phyloP scores from a whole-genome alignment of 2,888 invertebrate genomes.

The Lordiphosa andalusiaca region DNA sequence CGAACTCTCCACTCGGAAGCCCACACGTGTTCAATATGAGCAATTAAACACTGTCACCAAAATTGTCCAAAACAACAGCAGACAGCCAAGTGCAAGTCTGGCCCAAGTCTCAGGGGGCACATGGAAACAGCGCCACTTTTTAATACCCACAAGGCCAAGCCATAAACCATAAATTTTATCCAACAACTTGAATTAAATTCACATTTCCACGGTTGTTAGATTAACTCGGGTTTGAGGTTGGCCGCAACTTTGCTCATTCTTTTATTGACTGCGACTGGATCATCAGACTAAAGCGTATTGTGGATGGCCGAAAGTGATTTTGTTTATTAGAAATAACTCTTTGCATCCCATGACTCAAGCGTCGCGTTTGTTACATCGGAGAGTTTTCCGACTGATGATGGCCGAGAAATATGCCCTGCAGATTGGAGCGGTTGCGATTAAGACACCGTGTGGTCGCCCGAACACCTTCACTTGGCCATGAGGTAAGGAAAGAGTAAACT shows the following conservation, averaged over 20 bases:
- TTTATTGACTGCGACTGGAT: constrained; percentile 44
- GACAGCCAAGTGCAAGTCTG: constrained; percentile 32
- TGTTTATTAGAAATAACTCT: constrained; percentile 76
- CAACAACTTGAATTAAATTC: constrained; percentile 67
- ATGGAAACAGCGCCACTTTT: not conserved
- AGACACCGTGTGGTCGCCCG: not conserved
- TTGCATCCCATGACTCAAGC: constrained; percentile 48
- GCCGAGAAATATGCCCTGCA: not conserved
- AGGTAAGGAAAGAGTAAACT: too few relatives aligned
- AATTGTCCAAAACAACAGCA: constrained; percentile 27
- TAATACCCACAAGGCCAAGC: constrained; percentile 20
- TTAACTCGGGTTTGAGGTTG: constrained; percentile 36
- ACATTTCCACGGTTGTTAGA: constrained; percentile 57
- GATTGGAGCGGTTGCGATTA: too few relatives aligned
- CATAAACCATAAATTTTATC: constrained; percentile 49
- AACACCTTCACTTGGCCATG: too few relatives aligned
- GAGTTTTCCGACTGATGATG: constrained; percentile 4
- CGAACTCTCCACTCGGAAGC: constrained; percentile 25
- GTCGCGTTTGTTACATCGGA: constrained; percentile 23
- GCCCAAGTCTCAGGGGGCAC: constrained; percentile 17
- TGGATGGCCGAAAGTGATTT: constrained; percentile 57
- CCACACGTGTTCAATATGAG: constrained; percentile 75
- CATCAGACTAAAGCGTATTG: constrained; percentile 33
- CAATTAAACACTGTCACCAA: constrained; percentile 72
- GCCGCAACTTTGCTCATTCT: constrained; percentile 20